Evolutionary conservation across 2,113 vertebrate genomes (phyloP), one percentile per base, ranked within the genome.

Genomic region (Blennius ocellaris): DNA sequence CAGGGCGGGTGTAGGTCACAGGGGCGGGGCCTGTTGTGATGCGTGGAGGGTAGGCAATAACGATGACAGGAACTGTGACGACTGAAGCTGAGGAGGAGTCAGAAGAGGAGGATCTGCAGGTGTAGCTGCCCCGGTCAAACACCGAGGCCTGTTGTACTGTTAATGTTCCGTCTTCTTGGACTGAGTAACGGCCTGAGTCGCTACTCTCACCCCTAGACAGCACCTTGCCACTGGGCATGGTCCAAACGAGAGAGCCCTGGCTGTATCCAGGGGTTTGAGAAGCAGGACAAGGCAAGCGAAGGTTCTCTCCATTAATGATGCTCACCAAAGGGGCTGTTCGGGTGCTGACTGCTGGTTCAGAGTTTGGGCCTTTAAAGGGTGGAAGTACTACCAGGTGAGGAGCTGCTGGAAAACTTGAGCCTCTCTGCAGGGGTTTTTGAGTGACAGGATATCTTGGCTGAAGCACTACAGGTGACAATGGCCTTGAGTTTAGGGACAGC

Each of bases 1-100:
- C 97, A 0, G 92, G 91, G 4, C 93, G 93, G 0, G 94, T 90
- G 64, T 98, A 97, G 60, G 96, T 94, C 61, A 96, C 93, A 0
- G 95, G 94, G 1, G 94, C 80, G 2, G 96, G 96, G 41, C 96
- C 95, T 1, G 85, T 94, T 64, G 95, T 97, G 83, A 99, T 97
- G 2, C 96, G 93, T 0, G 97, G 97, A 0, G 97, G 96, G 63
- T 97, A 97, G 1, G 97, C 97, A 0, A 99, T 95, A 3, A 99
- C 94, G 0, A 98, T 97, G n/a, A 99, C 97, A 0, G 96, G 95
- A 12, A 96, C 90, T 0, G 82, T 95, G 76, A 93, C 52, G 7
- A 93, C 58, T 0, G 93, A 85, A 41, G 83, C 77, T 0, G 51
- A 89, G 0, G 93, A 83, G 10, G 94, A 95, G 0, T 93, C 71